These are phyloP conservation scores for Drosophila willistoni DNA, from an alignment of 1,140 invertebrate genomes.

Conservation along the genomic window DNA sequence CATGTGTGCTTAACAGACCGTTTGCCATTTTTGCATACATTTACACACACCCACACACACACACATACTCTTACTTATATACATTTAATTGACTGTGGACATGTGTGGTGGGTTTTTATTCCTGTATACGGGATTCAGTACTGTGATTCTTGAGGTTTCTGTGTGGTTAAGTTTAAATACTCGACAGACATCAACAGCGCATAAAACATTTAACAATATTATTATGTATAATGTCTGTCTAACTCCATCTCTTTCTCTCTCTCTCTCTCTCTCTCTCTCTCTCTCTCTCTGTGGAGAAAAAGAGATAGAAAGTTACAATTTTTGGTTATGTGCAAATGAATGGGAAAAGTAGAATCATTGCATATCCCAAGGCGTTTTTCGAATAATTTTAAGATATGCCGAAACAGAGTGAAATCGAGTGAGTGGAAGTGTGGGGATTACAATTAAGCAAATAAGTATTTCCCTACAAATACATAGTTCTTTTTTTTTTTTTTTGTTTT, in stretches of 20 bases:
- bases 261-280: not conserved
- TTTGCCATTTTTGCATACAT: slow-evolving; percentile 77
- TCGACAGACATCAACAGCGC: slow-evolving; percentile 78
- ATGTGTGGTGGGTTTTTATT: slow-evolving; percentile 55
- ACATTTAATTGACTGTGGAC: slow-evolving; percentile 80
- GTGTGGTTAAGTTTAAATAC: slow-evolving; percentile 79
- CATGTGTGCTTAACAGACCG: slow-evolving; percentile 80
- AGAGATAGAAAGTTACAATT: not conserved
- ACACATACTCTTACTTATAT: slow-evolving; percentile 41
- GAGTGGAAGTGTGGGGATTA: not conserved
- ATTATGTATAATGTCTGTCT: slow-evolving; percentile 43
- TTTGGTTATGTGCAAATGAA: slow-evolving; percentile 27
- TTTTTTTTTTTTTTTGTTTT: not conserved
- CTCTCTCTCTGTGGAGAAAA: not conserved
- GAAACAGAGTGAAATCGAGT: not conserved
- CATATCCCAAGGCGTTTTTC: slow-evolving; percentile 49
- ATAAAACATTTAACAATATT: slow-evolving; percentile 78
- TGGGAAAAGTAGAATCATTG: slow-evolving; percentile 53
- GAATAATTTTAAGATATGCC: not conserved
- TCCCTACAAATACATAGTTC: not conserved
- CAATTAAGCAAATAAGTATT: not conserved
- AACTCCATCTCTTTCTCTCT: not conserved
- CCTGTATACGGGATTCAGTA: slow-evolving; percentile 45
- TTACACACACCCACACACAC: slow-evolving; percentile 46
- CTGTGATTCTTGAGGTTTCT: slow-evolving; percentile 78